These are phyloP conservation scores for Urechis unicinctus DNA, from an alignment of 2,888 invertebrate species.

Conservation along the genomic window DNA sequence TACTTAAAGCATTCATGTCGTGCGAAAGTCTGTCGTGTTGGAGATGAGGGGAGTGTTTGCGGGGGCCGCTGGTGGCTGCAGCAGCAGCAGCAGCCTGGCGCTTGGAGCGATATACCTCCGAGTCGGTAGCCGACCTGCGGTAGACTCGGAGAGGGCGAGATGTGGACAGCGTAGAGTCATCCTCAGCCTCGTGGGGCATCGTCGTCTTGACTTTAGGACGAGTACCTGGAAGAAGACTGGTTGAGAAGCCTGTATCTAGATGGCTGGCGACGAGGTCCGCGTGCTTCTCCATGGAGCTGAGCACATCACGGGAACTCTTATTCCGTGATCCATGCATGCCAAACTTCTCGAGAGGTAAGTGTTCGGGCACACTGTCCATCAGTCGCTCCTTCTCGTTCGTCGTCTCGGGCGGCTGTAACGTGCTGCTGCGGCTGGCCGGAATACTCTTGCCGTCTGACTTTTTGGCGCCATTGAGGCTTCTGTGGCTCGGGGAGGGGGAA, in stretches of 20 bases:
- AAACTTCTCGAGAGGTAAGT: not conserved
- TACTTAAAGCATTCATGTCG: no score
- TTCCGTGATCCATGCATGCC: not conserved
- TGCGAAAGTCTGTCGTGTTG: no score
- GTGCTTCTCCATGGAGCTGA: not conserved
- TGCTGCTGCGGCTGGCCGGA: not conserved
- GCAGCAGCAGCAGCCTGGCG: not conserved
- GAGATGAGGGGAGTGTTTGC: no score
- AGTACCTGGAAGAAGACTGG: not conserved
- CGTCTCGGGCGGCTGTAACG: not conserved
- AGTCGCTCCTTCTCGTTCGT: not conserved
- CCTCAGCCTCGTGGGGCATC: not conserved
- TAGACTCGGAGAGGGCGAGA: constrained; percentile 11
- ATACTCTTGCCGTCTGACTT: no score
- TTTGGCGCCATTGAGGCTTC: no score
- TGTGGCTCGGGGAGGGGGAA: not conserved
- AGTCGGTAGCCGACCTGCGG: constrained; percentile 10
- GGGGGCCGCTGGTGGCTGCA: no score
- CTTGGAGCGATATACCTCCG: constrained; percentile 3
- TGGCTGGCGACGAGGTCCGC: not conserved
- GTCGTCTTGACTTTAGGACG: not conserved
- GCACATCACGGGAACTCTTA: not conserved
- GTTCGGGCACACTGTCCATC: not conserved
- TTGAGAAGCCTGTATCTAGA: not conserved
- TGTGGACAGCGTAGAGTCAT: constrained; percentile 4